phyloP scores from a whole-genome alignment of 2,888 invertebrate genomes.

The Drosophila acutilabella region DNA sequence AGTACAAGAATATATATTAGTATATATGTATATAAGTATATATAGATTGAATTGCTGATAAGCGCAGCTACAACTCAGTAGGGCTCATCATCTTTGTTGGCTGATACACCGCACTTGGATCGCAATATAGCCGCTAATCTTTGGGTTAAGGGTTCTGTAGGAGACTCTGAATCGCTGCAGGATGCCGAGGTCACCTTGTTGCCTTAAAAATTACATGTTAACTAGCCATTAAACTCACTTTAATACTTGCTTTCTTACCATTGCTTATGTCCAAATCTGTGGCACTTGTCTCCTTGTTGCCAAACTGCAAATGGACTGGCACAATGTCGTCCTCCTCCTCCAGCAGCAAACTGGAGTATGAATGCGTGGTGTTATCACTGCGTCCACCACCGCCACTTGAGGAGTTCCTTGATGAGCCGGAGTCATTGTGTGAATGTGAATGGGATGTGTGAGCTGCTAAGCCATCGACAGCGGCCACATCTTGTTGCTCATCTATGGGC shows the following conservation, averaged over 20 bases:
- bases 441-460: conserved; percentile 55
- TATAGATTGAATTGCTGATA: conserved; percentile 26
- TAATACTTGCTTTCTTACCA: too few species aligned
- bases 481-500: conserved; percentile 82
- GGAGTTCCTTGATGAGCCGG: conserved; percentile 82
- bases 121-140: conserved; percentile 84
- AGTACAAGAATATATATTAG: conserved; percentile 69
- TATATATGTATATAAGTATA: conserved; percentile 28
- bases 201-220: conserved; percentile 56
- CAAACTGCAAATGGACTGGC: conserved; percentile 79
- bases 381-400: conserved; percentile 81
- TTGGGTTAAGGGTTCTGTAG: conserved; percentile 85
- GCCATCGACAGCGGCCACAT: conserved; percentile 51
- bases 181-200: conserved; percentile 84
- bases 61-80: conserved; percentile 43
- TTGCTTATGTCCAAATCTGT: conserved; percentile 84
- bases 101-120: conserved; percentile 84
- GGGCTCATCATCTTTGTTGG: conserved; percentile 51
- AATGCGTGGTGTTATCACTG: conserved; percentile 85
- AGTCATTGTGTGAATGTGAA: conserved; percentile 69
- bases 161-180: conserved; percentile 85
- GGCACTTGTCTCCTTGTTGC: conserved; percentile 68
- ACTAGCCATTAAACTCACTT: too few species aligned
- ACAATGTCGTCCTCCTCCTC: conserved; percentile 85
- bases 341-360: conserved; percentile 84